These are phyloP conservation scores for Rhinatrema bivittatum DNA, from an alignment of 2,797 vertebrate genomes.

Conservation along the genomic window DNA sequence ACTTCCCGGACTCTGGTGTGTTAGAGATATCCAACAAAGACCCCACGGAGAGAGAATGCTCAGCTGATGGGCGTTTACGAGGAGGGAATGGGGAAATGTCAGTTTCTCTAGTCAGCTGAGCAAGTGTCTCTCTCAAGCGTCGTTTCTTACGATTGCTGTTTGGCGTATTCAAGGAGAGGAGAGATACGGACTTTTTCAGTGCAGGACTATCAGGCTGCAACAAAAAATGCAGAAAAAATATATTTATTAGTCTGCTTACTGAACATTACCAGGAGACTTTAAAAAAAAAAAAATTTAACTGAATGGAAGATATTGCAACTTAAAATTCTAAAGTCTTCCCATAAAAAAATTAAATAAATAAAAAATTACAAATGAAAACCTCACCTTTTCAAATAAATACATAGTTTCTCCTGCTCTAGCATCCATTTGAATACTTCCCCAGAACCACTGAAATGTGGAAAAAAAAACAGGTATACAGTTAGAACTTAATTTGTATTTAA, in stretches of 20 bases:
- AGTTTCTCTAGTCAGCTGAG: slow-evolving; percentile 83
- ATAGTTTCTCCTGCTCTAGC: slow-evolving; percentile 92
- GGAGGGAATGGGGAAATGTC: slow-evolving; percentile 91
- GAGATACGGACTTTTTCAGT: slow-evolving; percentile 89
- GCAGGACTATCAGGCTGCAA: slow-evolving; percentile 77
- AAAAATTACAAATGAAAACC: background rate
- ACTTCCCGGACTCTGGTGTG: slow-evolving; percentile 78
- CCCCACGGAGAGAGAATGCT: slow-evolving; percentile 84
- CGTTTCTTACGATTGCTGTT: slow-evolving; percentile 88
- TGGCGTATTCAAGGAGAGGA: slow-evolving; percentile 84
- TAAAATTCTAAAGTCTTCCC: background rate
- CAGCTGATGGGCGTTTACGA: slow-evolving; percentile 84
- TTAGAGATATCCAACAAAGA: slow-evolving; percentile 94
- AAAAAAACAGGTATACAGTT: background rate
- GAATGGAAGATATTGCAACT: background rate
- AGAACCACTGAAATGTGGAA: slow-evolving; percentile 85
- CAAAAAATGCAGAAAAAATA: slow-evolving; percentile 18
- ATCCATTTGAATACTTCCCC: slow-evolving; percentile 99
- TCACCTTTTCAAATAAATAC: slow-evolving; percentile 93
- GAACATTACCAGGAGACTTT: too few species aligned
- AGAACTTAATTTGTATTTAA: too few species aligned
- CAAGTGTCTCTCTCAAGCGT: slow-evolving; percentile 83
- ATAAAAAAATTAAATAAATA: background rate
- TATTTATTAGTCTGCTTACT: too few species aligned
- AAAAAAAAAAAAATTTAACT: background rate